Conservation (phyloP, 2,888 invertebrate species). For the Geophilus truncorum region DNA sequence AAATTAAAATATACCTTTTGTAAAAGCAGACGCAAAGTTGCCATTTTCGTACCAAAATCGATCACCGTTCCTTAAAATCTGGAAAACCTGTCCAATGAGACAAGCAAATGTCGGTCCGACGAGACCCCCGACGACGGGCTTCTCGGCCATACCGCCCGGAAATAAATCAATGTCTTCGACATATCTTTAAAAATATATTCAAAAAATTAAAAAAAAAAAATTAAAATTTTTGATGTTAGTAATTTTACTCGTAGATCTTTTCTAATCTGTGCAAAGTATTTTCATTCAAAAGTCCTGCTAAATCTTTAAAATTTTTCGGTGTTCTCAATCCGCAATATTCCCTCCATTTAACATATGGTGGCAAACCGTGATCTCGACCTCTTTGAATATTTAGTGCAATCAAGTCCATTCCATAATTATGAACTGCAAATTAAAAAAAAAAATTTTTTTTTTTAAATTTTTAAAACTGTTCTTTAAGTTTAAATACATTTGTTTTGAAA, state of each 20-base stretch:
- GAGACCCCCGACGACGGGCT: constrained; percentile 43
- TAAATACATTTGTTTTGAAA: constrained; percentile 62
- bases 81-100: constrained; percentile 45
- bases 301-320: constrained; percentile 39
- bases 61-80: constrained; percentile 44
- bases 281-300: constrained; percentile 42
- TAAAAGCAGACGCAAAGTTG: constrained; percentile 38
- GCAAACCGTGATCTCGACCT: constrained; percentile 42
- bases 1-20: background rate
- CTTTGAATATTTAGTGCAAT: constrained; percentile 42
- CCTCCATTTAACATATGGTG: constrained; percentile 41
- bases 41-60: constrained; percentile 46
- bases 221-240: no score
- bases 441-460: no score
- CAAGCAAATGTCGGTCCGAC: constrained; percentile 47
- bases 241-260: constrained; percentile 36
- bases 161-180: constrained; percentile 47
- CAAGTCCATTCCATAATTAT: constrained; percentile 40
- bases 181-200: no score
- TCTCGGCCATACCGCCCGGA: constrained; percentile 45
- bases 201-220: no score
- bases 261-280: constrained; percentile 38
- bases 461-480: no score
- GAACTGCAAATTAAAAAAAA: background rate
- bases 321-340: constrained; percentile 40